Evolutionary conservation across 2,113 vertebrate species (phyloP).

Genomic region (Chaetodon auriga): DNA sequence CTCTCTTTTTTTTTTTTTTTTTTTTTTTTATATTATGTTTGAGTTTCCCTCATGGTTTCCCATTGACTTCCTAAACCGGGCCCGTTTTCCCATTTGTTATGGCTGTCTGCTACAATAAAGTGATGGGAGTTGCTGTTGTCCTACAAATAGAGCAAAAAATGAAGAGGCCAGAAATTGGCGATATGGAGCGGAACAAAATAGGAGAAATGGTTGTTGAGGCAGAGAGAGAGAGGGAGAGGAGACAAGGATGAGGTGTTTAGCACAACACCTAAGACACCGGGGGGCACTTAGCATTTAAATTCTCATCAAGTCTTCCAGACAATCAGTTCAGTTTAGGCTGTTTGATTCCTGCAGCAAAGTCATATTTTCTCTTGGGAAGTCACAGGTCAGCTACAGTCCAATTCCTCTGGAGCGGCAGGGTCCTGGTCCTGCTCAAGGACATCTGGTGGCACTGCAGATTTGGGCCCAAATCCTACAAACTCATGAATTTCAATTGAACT

Average conservation of each 20-base stretch:
- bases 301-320: not conserved
- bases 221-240: not conserved
- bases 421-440: conserved; percentile 17
- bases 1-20: conserved; percentile 30
- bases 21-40: conserved; percentile 36
- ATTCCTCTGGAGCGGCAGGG: not conserved
- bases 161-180: conserved; percentile 38
- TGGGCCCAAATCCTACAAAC: not conserved
- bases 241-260: not conserved
- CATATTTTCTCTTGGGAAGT: conserved; percentile 9
- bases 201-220: conserved; percentile 1
- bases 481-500: not conserved
- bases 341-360: conserved; percentile 16
- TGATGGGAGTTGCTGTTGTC: conserved; percentile 62
- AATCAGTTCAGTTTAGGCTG: conserved; percentile 3
- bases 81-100: conserved; percentile 72
- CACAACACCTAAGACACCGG: not conserved
- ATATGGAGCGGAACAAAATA: conserved; percentile 67
- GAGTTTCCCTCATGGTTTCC: conserved; percentile 54
- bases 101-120: conserved; percentile 74
- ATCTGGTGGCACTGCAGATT: not conserved
- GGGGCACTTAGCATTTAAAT: not conserved
- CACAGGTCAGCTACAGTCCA: conserved; percentile 23
- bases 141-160: conserved; percentile 66
- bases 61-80: conserved; percentile 66